These are phyloP conservation scores for Trogon melanurus DNA, from an alignment of 2,113 vertebrate genomes.

Conservation along the genomic window DNA sequence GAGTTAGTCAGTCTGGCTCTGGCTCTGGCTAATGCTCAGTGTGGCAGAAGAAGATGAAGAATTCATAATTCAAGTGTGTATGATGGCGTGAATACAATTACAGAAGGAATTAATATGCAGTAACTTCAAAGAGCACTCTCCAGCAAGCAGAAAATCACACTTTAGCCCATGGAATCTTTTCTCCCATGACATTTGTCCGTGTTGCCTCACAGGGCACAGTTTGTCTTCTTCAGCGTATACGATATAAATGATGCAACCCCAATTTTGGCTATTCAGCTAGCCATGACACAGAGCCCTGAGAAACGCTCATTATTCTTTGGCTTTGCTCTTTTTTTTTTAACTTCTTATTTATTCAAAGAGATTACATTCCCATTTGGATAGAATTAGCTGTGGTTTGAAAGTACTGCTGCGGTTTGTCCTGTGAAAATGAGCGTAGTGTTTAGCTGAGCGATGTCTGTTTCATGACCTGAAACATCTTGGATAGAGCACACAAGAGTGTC, in stretches of 20 bases:
- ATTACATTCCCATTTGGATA: constrained; percentile 67
- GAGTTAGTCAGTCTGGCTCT: rapidly evolving
- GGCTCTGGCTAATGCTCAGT: background rate
- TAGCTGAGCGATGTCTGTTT: constrained; percentile 35
- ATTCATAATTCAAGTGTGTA: background rate
- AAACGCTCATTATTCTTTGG: constrained; percentile 22
- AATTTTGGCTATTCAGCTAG: constrained; percentile 6
- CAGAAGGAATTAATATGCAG: background rate
- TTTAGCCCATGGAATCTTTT: background rate
- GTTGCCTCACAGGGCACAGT: constrained; percentile 1
- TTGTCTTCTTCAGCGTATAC: background rate
- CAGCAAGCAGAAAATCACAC: constrained; percentile 19
- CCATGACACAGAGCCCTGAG: background rate
- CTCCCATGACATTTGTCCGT: background rate
- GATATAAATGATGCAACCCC: constrained; percentile 22
- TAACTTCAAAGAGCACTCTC: constrained; percentile 9
- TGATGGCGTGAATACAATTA: background rate
- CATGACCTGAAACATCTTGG: constrained; percentile 60
- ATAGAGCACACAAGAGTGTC: constrained; percentile 12
- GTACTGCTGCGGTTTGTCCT: constrained; percentile 55
- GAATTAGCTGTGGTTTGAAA: constrained; percentile 61
- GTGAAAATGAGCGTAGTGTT: constrained; percentile 54
- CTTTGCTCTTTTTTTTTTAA: constrained; percentile 47
- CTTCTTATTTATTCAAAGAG: constrained; percentile 64
- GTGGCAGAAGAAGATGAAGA: background rate